These are phyloP conservation scores for Chroicocephalus ridibundus DNA, from an alignment of 2,113 vertebrate genomes.

Conservation along the genomic window DNA sequence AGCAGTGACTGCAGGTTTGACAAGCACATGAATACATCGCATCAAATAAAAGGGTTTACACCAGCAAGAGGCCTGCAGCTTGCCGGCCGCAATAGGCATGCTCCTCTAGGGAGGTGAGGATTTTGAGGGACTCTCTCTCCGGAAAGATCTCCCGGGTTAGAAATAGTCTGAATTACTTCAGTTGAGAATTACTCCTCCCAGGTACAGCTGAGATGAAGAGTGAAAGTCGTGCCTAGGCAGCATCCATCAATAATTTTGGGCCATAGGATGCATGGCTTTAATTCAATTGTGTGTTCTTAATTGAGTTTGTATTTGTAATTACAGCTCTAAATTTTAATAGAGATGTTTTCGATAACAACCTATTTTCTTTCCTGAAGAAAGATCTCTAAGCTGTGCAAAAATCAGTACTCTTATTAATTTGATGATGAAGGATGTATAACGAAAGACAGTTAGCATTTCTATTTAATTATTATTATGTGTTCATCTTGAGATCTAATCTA, in stretches of 20 bases:
- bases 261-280: neutral
- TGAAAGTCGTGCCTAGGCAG: neutral
- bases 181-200: neutral
- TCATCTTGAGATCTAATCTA: neutral
- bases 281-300: neutral
- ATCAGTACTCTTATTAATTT: neutral
- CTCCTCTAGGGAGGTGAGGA: fast-evolving
- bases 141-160: neutral
- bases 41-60: neutral
- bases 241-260: neutral
- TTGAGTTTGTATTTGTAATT: neutral
- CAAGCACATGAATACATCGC: neutral
- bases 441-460: neutral
- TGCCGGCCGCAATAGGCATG: neutral
- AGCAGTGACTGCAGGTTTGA: neutral
- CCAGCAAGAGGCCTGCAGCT: neutral
- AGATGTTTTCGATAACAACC: neutral
- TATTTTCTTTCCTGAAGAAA: neutral
- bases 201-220: neutral
- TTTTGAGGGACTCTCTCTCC: neutral
- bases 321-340: neutral
- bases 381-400: neutral
- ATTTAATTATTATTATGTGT: neutral
- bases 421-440: neutral
- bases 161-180: neutral